Base-by-base conservation (phyloP, 2,797 vertebrate species). In the Sebastiscus tertius region DNA sequence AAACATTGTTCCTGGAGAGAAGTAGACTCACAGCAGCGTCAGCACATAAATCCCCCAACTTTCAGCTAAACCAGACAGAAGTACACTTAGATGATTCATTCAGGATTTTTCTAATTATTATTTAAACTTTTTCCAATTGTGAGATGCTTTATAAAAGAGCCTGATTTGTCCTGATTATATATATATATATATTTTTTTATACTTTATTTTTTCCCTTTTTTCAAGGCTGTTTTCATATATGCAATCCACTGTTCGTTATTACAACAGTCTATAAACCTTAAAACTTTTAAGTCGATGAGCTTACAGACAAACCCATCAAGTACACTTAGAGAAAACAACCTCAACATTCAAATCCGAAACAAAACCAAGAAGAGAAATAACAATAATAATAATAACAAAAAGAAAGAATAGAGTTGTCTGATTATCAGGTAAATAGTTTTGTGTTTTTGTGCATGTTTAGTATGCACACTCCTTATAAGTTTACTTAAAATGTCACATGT, bases 1-100 rank as follows among this genome's bases (percentile, higher is more conserved):
- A 22, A 75, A 80, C 75, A 70, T 73, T 67, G 84, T 85, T 87
- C 42, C 72, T 70, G 39, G 69, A 61, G 54, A 79, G 83, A 75
- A 42, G 24, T 24, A 56, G 42, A 26, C 3, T 60, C 6, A 39
- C 2, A 52, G 49, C 56, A 62, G 8, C 46, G 3, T 36, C 7
- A 79, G 20, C 65, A 68, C 76, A 4, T 7, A 18, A 52, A n/a
- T 49, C 22, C 68, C 11, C 10, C 5, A 59, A 46, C 69, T 68
- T 60, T 12, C 2, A 61, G 29, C 29, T 18, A 4, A 8, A 73
- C 6, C 29, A 49, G 5, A 2, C 39, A 52, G 10, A 65, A 52
- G 18, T 55, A 6, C 20, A 36, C 20, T 14, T 13, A 22, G 7
- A 67, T 8, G 4, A 46, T 66, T 26, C 1, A 61, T 26, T 55